Percentiles rank a stretch among this genome's conserved stretches.
Evolutionary conservation across 2,888 invertebrate species (phyloP).

Genomic region (Tolmerus cingulatus): DNA sequence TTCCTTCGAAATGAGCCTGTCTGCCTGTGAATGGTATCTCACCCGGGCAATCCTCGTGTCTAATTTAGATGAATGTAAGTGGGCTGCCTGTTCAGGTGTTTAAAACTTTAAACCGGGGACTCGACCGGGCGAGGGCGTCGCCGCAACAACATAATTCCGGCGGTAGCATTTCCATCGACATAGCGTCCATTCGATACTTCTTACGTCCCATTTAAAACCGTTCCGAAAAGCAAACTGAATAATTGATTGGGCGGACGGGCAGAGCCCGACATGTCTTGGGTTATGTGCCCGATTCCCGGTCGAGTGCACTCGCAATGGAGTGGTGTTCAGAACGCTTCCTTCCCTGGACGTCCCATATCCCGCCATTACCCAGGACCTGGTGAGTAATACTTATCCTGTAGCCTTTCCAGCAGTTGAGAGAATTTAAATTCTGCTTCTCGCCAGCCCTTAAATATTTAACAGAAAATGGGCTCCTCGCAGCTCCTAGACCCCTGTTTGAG

Average conservation of each 20-base stretch:
- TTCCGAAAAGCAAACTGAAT: constrained; percentile 8
- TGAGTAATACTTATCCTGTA: background rate
- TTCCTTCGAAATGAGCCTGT: background rate
- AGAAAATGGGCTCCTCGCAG: background rate
- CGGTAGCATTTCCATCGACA: background rate
- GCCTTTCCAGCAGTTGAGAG: background rate
- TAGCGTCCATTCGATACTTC: background rate
- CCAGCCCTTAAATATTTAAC: constrained; percentile 18
- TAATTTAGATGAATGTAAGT: constrained; percentile 17
- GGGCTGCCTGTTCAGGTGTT: background rate
- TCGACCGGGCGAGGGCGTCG: background rate
- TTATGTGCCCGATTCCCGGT: background rate
- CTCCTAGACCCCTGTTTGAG: background rate
- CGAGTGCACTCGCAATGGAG: background rate
- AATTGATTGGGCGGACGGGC: background rate
- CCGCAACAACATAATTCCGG: background rate
- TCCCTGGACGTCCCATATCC: background rate
- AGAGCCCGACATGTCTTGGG: background rate
- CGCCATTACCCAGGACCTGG: background rate
- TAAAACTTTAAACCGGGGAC: background rate
- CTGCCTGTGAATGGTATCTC: background rate
- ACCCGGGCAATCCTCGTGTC: background rate
- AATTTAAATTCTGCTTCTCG: constrained; percentile 27
- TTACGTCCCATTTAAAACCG: constrained; percentile 14
- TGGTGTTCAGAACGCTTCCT: background rate